These are phyloP conservation scores for Euplagia quadripunctaria DNA, from an alignment of 2,888 invertebrate species.

Conservation along the genomic window DNA sequence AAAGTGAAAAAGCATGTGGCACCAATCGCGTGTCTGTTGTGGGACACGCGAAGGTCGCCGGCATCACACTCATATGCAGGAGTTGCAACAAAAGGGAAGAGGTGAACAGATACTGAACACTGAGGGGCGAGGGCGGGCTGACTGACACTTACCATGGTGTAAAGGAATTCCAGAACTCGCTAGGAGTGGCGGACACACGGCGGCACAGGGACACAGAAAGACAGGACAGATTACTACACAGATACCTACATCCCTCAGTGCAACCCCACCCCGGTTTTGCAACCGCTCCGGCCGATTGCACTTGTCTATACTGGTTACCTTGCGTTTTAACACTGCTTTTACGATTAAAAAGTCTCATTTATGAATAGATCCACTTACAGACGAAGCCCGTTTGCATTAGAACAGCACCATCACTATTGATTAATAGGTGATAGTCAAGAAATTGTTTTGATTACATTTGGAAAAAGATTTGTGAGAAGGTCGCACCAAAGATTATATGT, in stretches of 20 bases:
- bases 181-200: slow-evolving; percentile 92
- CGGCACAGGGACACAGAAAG: slow-evolving; percentile 91
- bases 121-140: slow-evolving; percentile 88
- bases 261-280: slow-evolving; percentile 85
- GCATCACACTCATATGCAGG: slow-evolving; percentile 87
- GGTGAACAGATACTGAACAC: slow-evolving; percentile 87
- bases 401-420: slow-evolving; percentile 80
- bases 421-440: slow-evolving; percentile 39
- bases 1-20: slow-evolving; percentile 84
- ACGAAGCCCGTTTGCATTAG: slow-evolving; percentile 86
- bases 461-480: slow-evolving; percentile 55
- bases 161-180: slow-evolving; percentile 99
- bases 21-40: slow-evolving; percentile 80
- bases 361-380: slow-evolving; percentile 61
- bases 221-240: slow-evolving; percentile 89
- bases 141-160: slow-evolving; percentile 98
- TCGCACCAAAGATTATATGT: slow-evolving; percentile 74
- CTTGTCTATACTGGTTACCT: slow-evolving; percentile 85
- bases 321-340: slow-evolving; percentile 85
- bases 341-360: slow-evolving; percentile 61
- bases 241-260: slow-evolving; percentile 88
- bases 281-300: slow-evolving; percentile 80
- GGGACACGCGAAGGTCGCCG: slow-evolving; percentile 80
- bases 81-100: slow-evolving; percentile 86
- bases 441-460: slow-evolving; percentile 36